phyloP scores from a whole-genome alignment of 1,140 invertebrate genomes.

The Aphaenogaster rudis region DNA sequence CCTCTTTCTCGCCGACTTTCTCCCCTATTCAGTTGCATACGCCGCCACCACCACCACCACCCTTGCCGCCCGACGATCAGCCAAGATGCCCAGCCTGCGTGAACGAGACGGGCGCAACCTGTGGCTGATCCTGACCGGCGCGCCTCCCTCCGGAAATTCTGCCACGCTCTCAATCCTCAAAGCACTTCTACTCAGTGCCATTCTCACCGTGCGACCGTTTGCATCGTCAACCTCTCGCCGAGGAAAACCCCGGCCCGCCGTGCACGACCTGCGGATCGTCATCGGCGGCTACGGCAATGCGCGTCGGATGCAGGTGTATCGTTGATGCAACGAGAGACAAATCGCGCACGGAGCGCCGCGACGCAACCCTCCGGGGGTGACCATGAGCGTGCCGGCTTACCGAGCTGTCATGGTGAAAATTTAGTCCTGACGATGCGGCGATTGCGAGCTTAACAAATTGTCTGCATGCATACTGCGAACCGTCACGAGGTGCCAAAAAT shows the following conservation, averaged over 20 bases:
- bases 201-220: conserved; percentile 82
- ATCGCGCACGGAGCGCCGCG: conserved; percentile 45
- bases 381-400: background rate
- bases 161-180: conserved; percentile 83
- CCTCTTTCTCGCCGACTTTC: conserved; percentile 62
- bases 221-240: conserved; percentile 71
- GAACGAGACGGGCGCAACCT: conserved; percentile 85
- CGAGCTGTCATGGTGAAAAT: conserved; percentile 32
- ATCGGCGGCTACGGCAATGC: conserved; percentile 38
- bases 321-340: conserved; percentile 25
- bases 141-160: conserved; percentile 82
- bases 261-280: conserved; percentile 7
- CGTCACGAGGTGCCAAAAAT: background rate
- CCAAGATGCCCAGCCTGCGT: conserved; percentile 76
- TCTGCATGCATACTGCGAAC: background rate
- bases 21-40: conserved; percentile 60
- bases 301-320: conserved; percentile 25
- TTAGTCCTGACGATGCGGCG: conserved; percentile 20
- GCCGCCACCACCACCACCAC: background rate
- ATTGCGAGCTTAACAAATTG: conserved; percentile 30
- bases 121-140: conserved; percentile 85
- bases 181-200: conserved; percentile 81
- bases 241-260: conserved; percentile 63
- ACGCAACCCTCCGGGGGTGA: conserved; percentile 41
- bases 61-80: conserved; percentile 60